These are phyloP conservation scores for Phaonia tiefii DNA, from an alignment of 2,888 invertebrate species.

Conservation along the genomic window DNA sequence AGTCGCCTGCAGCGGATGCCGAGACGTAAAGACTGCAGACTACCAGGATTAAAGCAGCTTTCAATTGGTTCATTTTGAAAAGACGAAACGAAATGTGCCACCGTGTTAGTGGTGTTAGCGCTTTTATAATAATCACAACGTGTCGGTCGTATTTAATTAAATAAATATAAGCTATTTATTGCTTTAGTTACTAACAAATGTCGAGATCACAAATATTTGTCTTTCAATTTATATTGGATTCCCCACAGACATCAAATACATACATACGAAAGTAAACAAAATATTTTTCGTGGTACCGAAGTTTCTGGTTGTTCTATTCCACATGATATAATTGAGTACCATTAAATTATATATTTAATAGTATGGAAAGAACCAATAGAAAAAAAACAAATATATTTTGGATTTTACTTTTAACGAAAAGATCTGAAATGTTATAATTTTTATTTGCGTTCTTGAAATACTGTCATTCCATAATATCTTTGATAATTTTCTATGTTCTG, in stretches of 20 bases:
- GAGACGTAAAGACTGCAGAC: not conserved
- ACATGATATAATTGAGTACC: too few species aligned
- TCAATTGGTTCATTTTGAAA: constrained; percentile 23
- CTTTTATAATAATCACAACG: constrained; percentile 7
- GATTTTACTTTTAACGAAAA: too few species aligned
- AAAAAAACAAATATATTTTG: too few species aligned
- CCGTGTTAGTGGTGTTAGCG: not conserved
- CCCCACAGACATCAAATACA: not conserved
- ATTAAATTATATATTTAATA: too few species aligned
- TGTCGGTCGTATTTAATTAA: not conserved
- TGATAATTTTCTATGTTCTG: too few species aligned
- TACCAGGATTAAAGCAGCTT: not conserved
- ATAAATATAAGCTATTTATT: not conserved
- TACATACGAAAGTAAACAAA: too few species aligned
- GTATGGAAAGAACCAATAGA: too few species aligned
- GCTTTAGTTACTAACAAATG: not conserved
- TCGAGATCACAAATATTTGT: not conserved
- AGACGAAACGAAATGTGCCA: constrained; percentile 1
- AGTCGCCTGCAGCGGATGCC: not conserved
- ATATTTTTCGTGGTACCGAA: too few species aligned
- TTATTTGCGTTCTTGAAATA: too few species aligned
- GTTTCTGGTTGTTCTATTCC: too few species aligned
- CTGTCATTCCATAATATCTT: too few species aligned
- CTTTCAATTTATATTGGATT: not conserved
- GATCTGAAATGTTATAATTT: too few species aligned